phyloP scores from a whole-genome alignment of 2,113 vertebrate genomes.

The Chlorodrepanis virens region DNA sequence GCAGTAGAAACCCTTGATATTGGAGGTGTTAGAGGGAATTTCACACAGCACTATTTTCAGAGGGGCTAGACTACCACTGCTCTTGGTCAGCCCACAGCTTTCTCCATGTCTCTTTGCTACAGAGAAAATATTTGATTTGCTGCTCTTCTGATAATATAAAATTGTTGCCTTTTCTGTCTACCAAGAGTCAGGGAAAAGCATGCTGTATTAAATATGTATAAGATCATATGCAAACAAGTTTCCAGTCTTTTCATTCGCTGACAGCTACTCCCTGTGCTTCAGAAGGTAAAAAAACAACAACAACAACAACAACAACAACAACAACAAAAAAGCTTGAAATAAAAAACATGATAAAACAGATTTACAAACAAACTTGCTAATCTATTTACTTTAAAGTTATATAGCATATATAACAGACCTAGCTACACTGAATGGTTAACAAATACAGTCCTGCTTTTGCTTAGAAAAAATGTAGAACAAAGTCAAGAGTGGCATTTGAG shows the following conservation, averaged over 20 bases:
- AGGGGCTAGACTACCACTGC: not conserved
- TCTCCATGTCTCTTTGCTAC: not conserved
- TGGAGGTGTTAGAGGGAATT: not conserved
- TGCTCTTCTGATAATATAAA: not conserved
- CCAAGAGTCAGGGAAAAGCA: not conserved
- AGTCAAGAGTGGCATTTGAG: not conserved
- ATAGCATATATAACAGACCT: not conserved
- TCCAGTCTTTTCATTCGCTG: not conserved
- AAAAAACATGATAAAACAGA: not conserved
- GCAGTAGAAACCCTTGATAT: not conserved
- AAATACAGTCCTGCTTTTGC: not conserved
- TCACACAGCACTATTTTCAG: not conserved
- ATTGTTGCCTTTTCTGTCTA: not conserved
- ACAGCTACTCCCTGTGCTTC: not conserved
- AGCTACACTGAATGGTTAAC: not conserved
- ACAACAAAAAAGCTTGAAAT: not conserved
- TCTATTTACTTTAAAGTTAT: slow-evolving; percentile 37
- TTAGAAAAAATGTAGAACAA: not conserved
- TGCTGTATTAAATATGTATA: not conserved
- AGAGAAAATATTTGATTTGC: not conserved
- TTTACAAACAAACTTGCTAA: slow-evolving; percentile 29
- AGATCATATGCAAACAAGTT: not conserved
- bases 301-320: not conserved
- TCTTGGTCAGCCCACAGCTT: not conserved
- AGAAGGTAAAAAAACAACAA: not conserved